Percentiles rank a stretch among this genome's conserved stretches.
Evolutionary conservation across 2,113 vertebrate species (phyloP).

Genomic region (Poecile atricapillus): DNA sequence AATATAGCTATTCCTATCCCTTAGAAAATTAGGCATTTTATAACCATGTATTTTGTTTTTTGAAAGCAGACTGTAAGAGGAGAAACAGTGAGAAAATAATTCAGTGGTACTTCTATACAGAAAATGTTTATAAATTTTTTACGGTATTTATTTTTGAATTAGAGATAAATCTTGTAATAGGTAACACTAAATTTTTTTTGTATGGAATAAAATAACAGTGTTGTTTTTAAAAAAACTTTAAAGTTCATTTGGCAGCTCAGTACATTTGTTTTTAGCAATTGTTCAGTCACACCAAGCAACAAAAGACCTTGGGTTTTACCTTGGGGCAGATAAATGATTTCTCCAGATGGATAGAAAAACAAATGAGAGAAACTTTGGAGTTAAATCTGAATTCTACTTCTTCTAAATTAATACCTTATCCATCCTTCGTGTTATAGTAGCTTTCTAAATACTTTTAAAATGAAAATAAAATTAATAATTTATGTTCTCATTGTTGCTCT

Average conservation of each 20-base stretch:
- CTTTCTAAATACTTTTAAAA: neutral
- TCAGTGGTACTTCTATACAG: neutral
- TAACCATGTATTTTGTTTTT: neutral
- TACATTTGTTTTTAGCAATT: neutral
- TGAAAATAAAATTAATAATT: neutral
- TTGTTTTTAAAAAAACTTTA: neutral
- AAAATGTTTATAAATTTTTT: neutral
- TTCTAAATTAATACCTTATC: neutral
- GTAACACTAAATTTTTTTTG: neutral
- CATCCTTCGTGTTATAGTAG: neutral
- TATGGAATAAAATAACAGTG: neutral
- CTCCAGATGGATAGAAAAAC: neutral
- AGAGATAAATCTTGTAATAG: neutral
- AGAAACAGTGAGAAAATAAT: neutral
- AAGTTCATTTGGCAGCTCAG: neutral
- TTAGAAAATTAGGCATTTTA: neutral
- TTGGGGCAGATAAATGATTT: neutral
- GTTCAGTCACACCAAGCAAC: neutral
- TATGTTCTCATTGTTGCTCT: neutral
- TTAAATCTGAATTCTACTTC: neutral
- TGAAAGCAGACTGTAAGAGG: neutral
- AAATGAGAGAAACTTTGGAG: neutral
- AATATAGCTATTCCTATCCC: neutral
- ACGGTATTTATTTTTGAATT: neutral
- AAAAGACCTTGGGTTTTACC: neutral